Conservation (phyloP, 2,797 vertebrate species). For the Sylvilagus floridanus region DNA sequence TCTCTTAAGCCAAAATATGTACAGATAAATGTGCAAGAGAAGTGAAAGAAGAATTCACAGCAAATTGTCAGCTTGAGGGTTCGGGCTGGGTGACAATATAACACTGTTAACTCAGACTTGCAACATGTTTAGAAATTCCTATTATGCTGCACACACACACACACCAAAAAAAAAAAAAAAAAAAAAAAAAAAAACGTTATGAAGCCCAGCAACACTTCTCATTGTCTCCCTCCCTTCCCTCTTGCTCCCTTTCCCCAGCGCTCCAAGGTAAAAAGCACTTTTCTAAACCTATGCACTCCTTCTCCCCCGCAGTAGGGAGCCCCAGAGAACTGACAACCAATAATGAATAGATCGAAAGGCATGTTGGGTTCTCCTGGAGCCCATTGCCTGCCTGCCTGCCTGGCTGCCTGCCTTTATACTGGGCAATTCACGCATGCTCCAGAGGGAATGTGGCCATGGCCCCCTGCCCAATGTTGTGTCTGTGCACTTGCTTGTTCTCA, state of each 20-base stretch:
- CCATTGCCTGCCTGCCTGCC: background rate
- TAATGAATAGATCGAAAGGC: background rate
- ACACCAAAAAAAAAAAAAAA: too few species aligned
- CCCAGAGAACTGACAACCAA: background rate
- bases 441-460: background rate
- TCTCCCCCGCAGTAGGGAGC: background rate
- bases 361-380: background rate
- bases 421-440: background rate
- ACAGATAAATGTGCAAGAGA: conserved; percentile 50
- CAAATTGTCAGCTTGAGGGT: conserved; percentile 44
- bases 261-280: background rate
- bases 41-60: conserved; percentile 29
- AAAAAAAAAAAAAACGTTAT: background rate
- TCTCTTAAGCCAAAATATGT: conserved; percentile 32
- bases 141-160: background rate
- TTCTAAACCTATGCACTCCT: background rate
- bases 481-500: conserved; percentile 38
- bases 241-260: background rate
- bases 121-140: conserved; percentile 66
- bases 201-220: background rate
- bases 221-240: background rate
- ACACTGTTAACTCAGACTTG: conserved; percentile 58
- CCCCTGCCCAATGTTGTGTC: background rate
- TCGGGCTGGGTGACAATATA: conserved; percentile 23
- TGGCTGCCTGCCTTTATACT: too few species aligned